A percentile compares a stretch with the other conserved stretches of the same genome.
Evolutionary conservation across 2,797 vertebrate species (phyloP).

Genomic region (Sciaenops ocellatus): DNA sequence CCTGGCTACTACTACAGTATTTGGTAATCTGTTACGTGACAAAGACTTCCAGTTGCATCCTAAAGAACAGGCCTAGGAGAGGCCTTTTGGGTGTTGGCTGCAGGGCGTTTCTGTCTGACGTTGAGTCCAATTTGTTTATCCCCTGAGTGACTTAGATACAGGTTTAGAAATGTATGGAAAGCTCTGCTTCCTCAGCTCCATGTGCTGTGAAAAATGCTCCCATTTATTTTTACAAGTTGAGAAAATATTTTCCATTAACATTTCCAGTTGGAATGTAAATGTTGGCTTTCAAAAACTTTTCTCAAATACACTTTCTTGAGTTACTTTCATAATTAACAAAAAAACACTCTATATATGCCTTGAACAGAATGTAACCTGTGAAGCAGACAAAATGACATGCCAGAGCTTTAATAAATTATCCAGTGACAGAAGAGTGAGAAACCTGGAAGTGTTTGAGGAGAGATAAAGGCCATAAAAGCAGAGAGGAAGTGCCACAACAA

Average conservation of each 20-base stretch:
- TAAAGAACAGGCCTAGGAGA: too few species aligned
- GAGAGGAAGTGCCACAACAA: constrained; percentile 63
- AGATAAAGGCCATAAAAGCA: constrained; percentile 56
- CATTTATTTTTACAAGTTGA: background rate
- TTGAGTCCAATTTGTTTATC: too few species aligned
- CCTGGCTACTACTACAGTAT: too few species aligned
- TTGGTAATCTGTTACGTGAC: too few species aligned
- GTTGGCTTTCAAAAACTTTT: background rate
- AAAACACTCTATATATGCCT: background rate
- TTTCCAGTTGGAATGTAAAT: background rate
- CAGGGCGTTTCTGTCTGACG: too few species aligned
- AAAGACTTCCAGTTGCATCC: too few species aligned
- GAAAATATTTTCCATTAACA: background rate
- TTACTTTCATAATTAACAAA: background rate
- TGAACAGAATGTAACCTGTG: background rate
- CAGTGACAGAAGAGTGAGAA: constrained; percentile 18
- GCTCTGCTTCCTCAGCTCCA: too few species aligned
- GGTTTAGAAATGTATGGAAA: too few species aligned
- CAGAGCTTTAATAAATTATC: constrained; percentile 21
- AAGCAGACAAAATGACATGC: constrained; percentile 17
- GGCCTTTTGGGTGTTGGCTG: too few species aligned
- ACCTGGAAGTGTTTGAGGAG: constrained; percentile 50
- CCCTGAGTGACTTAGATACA: too few species aligned
- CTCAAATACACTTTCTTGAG: background rate
- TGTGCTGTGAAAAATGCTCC: background rate